phyloP scores from a whole-genome alignment of 2,888 invertebrate genomes.

The Chrysolina oricalcia region DNA sequence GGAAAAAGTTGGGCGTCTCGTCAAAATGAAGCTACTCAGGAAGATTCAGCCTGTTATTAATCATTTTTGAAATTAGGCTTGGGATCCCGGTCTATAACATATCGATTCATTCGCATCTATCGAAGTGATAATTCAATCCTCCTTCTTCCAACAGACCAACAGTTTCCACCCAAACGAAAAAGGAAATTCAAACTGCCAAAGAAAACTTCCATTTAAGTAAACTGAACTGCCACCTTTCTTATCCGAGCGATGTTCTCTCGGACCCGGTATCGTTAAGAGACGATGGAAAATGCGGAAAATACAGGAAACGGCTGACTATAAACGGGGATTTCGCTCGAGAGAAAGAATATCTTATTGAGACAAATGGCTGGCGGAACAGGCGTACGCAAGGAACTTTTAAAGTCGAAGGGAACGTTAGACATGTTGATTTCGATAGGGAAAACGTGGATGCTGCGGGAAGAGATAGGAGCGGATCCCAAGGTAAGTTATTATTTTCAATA shows the following conservation, averaged over 20 bases:
- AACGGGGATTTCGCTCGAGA: conserved; percentile 46
- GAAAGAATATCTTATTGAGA: conserved; percentile 49
- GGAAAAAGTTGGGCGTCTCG: too few species aligned
- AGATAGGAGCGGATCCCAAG: conserved; percentile 33
- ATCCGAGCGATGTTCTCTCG: conserved; percentile 23
- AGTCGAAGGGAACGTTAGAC: conserved; percentile 30
- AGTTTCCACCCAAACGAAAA: conserved; percentile 34
- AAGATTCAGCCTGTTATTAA: too few species aligned
- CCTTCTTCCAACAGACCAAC: conserved; percentile 38
- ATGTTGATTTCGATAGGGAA: conserved; percentile 29
- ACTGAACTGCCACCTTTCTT: conserved; percentile 37
- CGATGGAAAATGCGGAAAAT: conserved; percentile 46
- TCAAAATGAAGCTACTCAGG: too few species aligned
- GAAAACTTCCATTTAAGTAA: conserved; percentile 44
- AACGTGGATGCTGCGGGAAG: neutral
- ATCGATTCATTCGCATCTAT: neutral
- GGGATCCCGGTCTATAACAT: too few species aligned
- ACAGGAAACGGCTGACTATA: conserved; percentile 47
- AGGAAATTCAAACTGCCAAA: conserved; percentile 36
- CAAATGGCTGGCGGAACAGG: conserved; percentile 41
- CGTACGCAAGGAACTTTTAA: conserved; percentile 41
- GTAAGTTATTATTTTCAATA: conserved; percentile 43
- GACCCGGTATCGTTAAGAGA: conserved; percentile 37
- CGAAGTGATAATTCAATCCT: conserved; percentile 23
- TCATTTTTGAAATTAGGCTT: too few species aligned